phyloP scores from a whole-genome alignment of 2,113 vertebrate genomes.

The Pachyramphus minor region DNA sequence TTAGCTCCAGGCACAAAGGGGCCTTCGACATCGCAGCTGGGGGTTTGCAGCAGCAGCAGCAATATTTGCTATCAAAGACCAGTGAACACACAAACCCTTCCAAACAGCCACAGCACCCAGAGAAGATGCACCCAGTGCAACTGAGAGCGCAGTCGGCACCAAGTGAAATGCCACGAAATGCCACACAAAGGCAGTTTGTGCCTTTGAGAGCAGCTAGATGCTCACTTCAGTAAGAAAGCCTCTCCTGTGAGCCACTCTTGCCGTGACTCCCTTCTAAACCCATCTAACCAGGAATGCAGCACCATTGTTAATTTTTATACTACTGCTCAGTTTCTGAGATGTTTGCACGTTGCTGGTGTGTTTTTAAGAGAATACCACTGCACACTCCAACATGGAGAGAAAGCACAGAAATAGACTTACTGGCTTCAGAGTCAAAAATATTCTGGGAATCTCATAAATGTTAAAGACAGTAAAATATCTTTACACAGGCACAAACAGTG shows the following conservation, averaged over 20 bases:
- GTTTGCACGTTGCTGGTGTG: background rate
- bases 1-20: slow-evolving; percentile 62
- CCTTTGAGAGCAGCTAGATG: background rate
- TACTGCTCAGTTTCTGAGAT: background rate
- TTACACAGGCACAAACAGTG: background rate
- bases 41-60: slow-evolving; percentile 35
- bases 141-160: background rate
- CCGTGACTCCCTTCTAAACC: background rate
- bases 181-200: background rate
- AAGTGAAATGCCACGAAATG: background rate
- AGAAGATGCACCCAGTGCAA: background rate
- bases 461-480: background rate
- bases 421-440: background rate
- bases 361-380: background rate
- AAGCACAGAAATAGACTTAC: background rate
- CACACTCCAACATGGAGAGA: background rate
- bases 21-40: slow-evolving; percentile 35
- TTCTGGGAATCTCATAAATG: background rate
- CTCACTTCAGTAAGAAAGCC: background rate
- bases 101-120: background rate
- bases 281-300: background rate
- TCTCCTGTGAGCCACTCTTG: background rate
- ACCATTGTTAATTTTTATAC: background rate
- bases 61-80: background rate
- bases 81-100: background rate